Conservation (phyloP, 2,888 invertebrate genomes). For the Hoplodrina blanda region DNA sequence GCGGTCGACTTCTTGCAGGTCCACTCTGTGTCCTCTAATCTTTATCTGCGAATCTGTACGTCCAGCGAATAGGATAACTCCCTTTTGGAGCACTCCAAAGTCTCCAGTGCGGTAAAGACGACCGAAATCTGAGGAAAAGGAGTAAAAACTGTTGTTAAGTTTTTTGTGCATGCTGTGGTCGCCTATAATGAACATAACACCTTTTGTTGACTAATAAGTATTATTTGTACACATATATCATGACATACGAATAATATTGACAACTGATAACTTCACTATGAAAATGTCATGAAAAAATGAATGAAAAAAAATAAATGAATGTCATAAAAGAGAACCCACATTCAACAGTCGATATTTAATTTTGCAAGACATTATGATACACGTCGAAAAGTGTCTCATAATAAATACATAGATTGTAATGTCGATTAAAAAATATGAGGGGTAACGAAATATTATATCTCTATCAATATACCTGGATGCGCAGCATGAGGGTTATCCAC, state of each 20-base stretch:
- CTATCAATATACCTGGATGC: constrained; percentile 76
- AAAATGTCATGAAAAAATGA: no score
- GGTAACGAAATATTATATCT: neutral
- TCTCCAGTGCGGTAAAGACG: constrained; percentile 96
- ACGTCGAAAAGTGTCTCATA: no score
- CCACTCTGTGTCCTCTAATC: constrained; percentile 96
- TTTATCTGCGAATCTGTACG: constrained; percentile 96
- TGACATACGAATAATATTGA: no score
- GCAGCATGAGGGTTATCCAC: constrained; percentile 93
- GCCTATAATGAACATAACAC: neutral
- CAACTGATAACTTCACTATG: no score
- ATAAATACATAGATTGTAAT: no score
- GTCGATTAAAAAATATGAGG: no score
- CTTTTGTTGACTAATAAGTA: no score
- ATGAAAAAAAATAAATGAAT: no score
- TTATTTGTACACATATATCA: no score
- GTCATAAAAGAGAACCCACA: no score
- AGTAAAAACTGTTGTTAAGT: neutral
- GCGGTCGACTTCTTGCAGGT: constrained; percentile 95
- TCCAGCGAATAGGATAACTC: constrained; percentile 94
- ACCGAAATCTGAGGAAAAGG: constrained; percentile 89
- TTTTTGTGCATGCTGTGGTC: neutral
- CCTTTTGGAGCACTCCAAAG: constrained; percentile 93
- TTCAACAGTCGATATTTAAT: no score
- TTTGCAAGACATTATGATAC: no score